Base-by-base conservation (phyloP, 1,140 invertebrate species). In the Drosophila orena region DNA sequence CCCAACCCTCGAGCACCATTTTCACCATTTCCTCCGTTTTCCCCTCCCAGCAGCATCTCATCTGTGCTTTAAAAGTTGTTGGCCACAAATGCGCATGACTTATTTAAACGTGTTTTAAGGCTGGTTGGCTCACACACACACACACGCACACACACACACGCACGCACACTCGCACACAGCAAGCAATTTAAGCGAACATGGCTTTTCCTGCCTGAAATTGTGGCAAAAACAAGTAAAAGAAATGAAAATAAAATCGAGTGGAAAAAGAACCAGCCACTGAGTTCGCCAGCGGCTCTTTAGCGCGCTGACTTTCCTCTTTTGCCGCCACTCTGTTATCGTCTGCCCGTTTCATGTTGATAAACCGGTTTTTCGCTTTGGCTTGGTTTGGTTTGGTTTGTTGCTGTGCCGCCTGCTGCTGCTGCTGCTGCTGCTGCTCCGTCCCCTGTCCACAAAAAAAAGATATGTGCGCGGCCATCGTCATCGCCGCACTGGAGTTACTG, bases 141-240 rank as follows among this genome's bases (percentile, higher is more conserved):
- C 17, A 40, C 15, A 58, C 50, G 60, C 64, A 74, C 57, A 70
- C 15, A 59, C 22, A 40, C n/a, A 17, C 17, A 17, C 17, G 17
- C 17, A 17, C 17, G 17, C 83, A 86, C 84, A 24, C 24, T 24
- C 24, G 24, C 24, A 0, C 83, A 86, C 84, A 88, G 79, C 24
- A 80, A 89, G 89, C 84, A 89, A 89, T 89, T 89, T 89, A 84
- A 89, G 73, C 77, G 85, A 89, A 77, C 79, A 84, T 77, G 68
- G 76, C 79, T 88, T 88, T 88, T 88, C 83, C 83, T 88, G 83
- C 79, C 61, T 88, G 61, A 86, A 86, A 79, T 88, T 79, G 75
- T 86, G 79, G 84, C 83, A 76, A 86, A 86, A 72, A 50, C 30
- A 17, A 27, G 24, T 1, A 27, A 47, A 71, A 65, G 20, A 79